Evolutionary conservation across 2,797 vertebrate genomes (phyloP), one percentile per base, ranked within the genome.

Genomic region (Sorex maritimensis): DNA sequence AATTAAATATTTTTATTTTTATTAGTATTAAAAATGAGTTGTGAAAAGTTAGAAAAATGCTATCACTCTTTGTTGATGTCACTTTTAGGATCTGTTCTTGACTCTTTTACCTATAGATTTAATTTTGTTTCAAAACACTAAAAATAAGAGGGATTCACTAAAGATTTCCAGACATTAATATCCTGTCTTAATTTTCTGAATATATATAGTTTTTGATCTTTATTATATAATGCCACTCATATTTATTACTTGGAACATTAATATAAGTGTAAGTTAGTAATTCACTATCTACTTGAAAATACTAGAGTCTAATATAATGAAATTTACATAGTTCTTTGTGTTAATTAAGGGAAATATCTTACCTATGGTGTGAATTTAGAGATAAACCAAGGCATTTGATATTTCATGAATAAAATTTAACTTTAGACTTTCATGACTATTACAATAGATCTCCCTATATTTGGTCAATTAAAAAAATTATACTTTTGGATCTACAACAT

Each of bases 321-420:
- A 80, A 90, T 86, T 89, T 75, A 68, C 2, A 52, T 28, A 21
- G 1, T 6, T 68, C 8, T 69, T 46, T 80, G 8, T 46, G 13
- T 23, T 0, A 73, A 52, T 38, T 38, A 94, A 46, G 68, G 79
- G 21, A 82, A 23, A 4, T 0, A 67, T 3, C 0, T 73, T 88
- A 61, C n/a, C 58, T 63, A 34, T 11, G 0, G 1, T 69, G 10
- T 80, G 61, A 77, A 21, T 61, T 83, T 58, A 87, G 21, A 61
- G 58, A 19, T 21, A 61, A 23, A 61, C 17, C 4, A 77, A 0
- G 46, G 44, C 34, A 77, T 19, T 4, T 68, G n/a, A 61, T 55
- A 81, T 4, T n/a, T 55, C 15, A 92, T 38, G 19, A 78, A 41
- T 86, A 61, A 84, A 94, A 49, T 80, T 72, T 63, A 92, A 34